phyloP scores from a whole-genome alignment of 2,113 vertebrate species.

The Rousettus leschenaultii region DNA sequence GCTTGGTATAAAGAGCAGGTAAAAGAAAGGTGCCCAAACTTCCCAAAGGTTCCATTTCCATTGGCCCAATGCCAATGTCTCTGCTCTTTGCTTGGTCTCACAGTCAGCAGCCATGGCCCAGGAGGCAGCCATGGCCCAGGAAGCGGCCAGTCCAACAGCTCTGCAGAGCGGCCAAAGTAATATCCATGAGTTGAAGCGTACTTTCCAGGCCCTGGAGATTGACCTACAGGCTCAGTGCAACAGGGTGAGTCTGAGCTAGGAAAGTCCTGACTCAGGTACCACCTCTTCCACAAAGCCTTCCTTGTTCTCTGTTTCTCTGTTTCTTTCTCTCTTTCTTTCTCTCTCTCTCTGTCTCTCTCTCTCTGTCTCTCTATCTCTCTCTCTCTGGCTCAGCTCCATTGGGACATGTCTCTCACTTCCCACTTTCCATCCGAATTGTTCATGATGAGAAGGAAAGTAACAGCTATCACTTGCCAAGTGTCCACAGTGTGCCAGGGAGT shows the following conservation, averaged over 20 bases:
- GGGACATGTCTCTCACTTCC: background rate
- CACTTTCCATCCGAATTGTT: background rate
- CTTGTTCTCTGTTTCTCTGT: background rate
- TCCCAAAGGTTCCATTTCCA: background rate
- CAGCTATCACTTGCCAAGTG: background rate
- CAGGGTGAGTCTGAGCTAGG: conserved; percentile 80
- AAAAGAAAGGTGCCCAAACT: background rate
- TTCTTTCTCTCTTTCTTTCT: no score
- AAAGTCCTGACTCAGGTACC: background rate
- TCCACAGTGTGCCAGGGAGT: no score
- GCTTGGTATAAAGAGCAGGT: conserved; percentile 85
- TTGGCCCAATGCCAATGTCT: background rate
- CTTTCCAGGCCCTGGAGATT: conserved; percentile 84
- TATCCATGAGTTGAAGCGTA: conserved; percentile 81
- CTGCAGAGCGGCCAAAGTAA: conserved; percentile 71
- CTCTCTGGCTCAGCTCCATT: background rate
- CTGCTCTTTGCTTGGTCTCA: background rate
- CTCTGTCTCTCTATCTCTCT: background rate
- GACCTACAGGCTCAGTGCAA: conserved; percentile 83
- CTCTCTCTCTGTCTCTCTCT: background rate
- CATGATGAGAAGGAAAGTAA: background rate
- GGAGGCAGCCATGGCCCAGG: conserved; percentile 60
- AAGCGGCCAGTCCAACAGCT: conserved; percentile 43
- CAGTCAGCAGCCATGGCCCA: conserved; percentile 73
- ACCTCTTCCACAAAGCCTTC: background rate